Evolutionary conservation across 2,888 invertebrate genomes (phyloP), one percentile per base, ranked within the genome.

Genomic region (Gymnoscelis rufifasciata): DNA sequence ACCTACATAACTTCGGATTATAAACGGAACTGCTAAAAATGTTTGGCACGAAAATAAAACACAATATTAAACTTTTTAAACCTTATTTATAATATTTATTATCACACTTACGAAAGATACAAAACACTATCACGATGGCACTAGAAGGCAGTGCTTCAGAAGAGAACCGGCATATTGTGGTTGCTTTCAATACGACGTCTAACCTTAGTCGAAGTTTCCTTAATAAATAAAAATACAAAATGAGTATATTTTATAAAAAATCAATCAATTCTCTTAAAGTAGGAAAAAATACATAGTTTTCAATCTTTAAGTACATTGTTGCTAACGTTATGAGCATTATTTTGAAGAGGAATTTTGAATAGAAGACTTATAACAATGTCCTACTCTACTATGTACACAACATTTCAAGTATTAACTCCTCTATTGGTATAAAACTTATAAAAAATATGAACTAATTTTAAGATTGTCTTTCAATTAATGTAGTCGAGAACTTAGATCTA

Each of bases 41-140:
- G 30, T 13, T 13, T 7, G 29, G 8, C 8, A 3, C 10, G 7
- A 13, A 13, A 24, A 42, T 7, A 47, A 44, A 66, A 71, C 66
- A 59, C 68, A 55, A 60, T 57, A 47, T 57, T 42, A 53, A 62
- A 60, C 64, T 56, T 59, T 72, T 72, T 69, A 59, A 57, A 62
- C 76, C 77, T 82, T 82, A 83, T 68, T 60, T 74, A 74, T 80
- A 81, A 70, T 71, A 84, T 35, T 84, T 83, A 84, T 84, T 87
- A 86, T 87, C 87, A 87, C 87, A 87, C 86, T 84, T 87, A 87
- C 72, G 71, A 82, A 83, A 87, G 81, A 87, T 86, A 84, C 77
- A 82, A 83, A 83, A 83, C 73, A 84, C 19, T 87, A 87, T 86
- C 87, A 87, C 86, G 87, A 87, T 87, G 87, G 87, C 87, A 87